These are phyloP conservation scores for Eilema griseolum DNA, from an alignment of 2,888 invertebrate species.

Conservation along the genomic window DNA sequence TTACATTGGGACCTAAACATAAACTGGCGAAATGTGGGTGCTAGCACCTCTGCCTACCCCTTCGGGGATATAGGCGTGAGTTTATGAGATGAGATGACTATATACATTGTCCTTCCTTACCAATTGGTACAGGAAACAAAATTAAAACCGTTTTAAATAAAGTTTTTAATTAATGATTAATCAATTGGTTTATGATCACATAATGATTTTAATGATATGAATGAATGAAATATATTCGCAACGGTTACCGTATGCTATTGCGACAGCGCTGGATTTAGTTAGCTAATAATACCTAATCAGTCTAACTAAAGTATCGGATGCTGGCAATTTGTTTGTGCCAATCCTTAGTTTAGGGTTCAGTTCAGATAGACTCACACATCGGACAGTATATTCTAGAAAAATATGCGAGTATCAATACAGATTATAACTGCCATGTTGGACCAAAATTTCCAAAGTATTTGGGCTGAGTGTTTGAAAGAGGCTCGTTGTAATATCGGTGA, in stretches of 20 bases:
- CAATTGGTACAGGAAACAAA: too few species aligned
- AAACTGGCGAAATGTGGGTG: too few species aligned
- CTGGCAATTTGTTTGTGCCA: slow-evolving; percentile 10
- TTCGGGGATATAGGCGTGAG: too few species aligned
- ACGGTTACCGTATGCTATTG: not conserved
- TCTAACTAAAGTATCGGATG: slow-evolving; percentile 18
- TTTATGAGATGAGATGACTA: too few species aligned
- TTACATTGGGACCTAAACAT: too few species aligned
- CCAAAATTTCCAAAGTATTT: not conserved
- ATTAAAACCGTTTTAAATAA: too few species aligned
- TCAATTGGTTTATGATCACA: too few species aligned
- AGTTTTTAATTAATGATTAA: too few species aligned
- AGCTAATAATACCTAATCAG: slow-evolving; percentile 4
- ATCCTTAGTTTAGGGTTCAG: not conserved
- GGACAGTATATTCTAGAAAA: not conserved
- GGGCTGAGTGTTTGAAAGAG: not conserved
- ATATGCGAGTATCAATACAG: not conserved
- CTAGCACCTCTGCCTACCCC: too few species aligned
- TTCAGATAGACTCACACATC: not conserved
- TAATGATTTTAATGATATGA: too few species aligned
- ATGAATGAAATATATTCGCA: not conserved
- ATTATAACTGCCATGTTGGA: not conserved
- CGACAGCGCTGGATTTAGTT: not conserved
- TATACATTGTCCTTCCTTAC: too few species aligned
- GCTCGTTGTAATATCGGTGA: not conserved